Evolutionary conservation across 2,888 invertebrate genomes (phyloP).

Genomic region (Chymomyza procnemis): DNA sequence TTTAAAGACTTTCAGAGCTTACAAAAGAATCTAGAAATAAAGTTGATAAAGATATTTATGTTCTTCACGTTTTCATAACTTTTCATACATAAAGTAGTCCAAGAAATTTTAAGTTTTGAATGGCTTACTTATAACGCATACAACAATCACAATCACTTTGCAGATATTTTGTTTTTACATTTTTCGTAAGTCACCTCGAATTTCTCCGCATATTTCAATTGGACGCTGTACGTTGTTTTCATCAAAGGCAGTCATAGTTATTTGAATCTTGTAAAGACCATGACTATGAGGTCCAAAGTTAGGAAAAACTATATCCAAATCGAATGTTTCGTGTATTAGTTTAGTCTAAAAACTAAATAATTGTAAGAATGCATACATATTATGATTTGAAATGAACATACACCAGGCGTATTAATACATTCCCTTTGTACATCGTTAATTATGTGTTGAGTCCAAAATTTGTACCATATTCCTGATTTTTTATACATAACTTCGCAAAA

Average conservation of each 20-base stretch:
- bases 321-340: neutral
- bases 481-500: neutral
- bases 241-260: neutral
- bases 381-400: neutral
- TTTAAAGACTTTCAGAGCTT: too few relatives aligned
- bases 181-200: too few relatives aligned
- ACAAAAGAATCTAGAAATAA: too few relatives aligned
- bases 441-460: too few relatives aligned
- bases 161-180: too few relatives aligned
- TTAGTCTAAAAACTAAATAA: neutral
- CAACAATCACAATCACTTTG: too few relatives aligned
- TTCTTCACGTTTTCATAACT: too few relatives aligned
- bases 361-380: neutral
- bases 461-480: neutral
- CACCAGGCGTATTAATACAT: neutral
- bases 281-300: neutral
- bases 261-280: neutral
- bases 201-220: too few relatives aligned
- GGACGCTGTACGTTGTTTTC: neutral
- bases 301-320: neutral
- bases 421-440: neutral
- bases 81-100: too few relatives aligned
- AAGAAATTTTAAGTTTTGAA: too few relatives aligned
- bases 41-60: too few relatives aligned
- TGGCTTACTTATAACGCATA: too few relatives aligned